Evolutionary conservation across 64 coral and sea anemone genomes (phyloP).

Genomic region (Montipora efflorescens): DNA sequence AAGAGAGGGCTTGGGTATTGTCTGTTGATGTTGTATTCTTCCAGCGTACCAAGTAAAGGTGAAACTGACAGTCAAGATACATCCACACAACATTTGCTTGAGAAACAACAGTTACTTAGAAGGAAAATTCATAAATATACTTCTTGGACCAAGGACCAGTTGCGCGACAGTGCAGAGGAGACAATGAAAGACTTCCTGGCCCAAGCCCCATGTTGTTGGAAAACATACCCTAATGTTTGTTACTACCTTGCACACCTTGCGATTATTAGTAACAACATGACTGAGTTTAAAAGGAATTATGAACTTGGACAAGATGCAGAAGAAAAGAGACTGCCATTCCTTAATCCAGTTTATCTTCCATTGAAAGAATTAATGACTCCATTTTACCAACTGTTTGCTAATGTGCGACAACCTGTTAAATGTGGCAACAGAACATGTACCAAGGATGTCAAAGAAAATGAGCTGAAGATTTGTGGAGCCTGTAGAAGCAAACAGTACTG

Average conservation of each 20-base stretch:
- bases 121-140: neutral
- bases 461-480: neutral
- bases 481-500: conserved; percentile 67
- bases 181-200: conserved; percentile 62
- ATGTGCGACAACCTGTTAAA: neutral
- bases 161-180: conserved; percentile 10
- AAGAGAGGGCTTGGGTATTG: conserved; percentile 75
- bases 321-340: conserved; percentile 76
- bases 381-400: neutral
- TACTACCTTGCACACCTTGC: conserved; percentile 76
- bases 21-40: conserved; percentile 17
- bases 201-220: conserved; percentile 77
- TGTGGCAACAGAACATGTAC: conserved; percentile 69
- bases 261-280: neutral
- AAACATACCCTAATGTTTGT: conserved; percentile 77
- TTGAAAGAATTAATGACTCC: conserved; percentile 47
- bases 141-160: conserved; percentile 25
- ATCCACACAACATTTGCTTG: neutral
- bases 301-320: conserved; percentile 80
- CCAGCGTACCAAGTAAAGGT: neutral
- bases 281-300: conserved; percentile 38
- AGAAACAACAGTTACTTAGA: neutral
- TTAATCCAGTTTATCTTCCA: conserved; percentile 37
- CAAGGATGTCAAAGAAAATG: conserved; percentile 14
- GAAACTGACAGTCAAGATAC: neutral